phyloP scores from a whole-genome alignment of 2,888 invertebrate species.

The Cephonodes hylas region DNA sequence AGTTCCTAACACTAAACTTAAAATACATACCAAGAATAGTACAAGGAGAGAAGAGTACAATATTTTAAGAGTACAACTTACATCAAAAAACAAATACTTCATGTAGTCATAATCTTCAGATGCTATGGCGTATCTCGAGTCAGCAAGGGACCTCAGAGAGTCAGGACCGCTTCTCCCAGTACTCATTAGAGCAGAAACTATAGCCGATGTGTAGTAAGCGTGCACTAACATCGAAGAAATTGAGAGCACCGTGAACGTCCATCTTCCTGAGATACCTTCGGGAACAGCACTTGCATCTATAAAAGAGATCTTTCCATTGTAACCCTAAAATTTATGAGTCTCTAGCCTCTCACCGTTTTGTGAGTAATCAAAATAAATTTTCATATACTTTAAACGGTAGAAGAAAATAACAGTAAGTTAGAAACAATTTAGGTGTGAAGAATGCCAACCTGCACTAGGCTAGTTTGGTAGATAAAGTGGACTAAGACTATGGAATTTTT shows the following conservation, averaged over 20 bases:
- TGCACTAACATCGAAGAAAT: slow-evolving; percentile 65
- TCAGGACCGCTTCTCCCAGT: slow-evolving; percentile 55
- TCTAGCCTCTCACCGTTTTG: no score
- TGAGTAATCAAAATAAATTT: no score
- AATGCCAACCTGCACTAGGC: no score
- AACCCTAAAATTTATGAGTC: background rate
- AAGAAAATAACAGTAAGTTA: no score
- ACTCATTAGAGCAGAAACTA: slow-evolving; percentile 67
- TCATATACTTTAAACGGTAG: no score
- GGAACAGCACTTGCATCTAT: slow-evolving; percentile 67
- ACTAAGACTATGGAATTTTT: no score
- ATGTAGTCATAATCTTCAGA: slow-evolving; percentile 64
- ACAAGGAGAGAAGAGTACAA: no score
- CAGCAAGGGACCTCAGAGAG: slow-evolving; percentile 51
- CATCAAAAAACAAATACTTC: slow-evolving; percentile 59
- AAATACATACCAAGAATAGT: no score
- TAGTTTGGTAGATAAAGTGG: no score
- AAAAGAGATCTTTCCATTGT: background rate
- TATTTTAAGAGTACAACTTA: no score
- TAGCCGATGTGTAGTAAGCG: slow-evolving; percentile 69
- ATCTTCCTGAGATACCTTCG: slow-evolving; percentile 54
- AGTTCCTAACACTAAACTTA: no score
- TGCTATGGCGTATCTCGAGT: slow-evolving; percentile 61
- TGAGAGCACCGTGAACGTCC: slow-evolving; percentile 60
- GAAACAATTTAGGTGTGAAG: no score